phyloP scores from a whole-genome alignment of 2,888 invertebrate species.

The Yponomeuta malinellus region DNA sequence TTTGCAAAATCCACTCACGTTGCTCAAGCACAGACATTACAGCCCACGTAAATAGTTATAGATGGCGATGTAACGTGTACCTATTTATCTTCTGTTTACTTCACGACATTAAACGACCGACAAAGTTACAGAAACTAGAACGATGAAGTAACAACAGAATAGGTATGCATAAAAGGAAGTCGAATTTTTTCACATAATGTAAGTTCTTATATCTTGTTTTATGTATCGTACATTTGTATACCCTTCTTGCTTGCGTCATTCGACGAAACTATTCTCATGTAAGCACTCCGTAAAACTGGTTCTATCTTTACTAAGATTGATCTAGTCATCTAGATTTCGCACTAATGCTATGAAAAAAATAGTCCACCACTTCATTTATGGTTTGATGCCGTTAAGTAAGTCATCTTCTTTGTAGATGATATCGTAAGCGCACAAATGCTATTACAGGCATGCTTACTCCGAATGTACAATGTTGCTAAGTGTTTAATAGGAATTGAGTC shows the following conservation, averaged over 20 bases:
- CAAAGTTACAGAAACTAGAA: background rate
- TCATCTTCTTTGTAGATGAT: background rate
- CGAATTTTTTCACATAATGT: no score
- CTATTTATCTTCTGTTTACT: background rate
- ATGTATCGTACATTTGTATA: no score
- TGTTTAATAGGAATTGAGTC: background rate
- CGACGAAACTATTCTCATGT: no score
- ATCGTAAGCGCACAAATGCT: background rate
- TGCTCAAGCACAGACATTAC: background rate
- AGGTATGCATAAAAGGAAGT: no score
- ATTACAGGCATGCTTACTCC: background rate
- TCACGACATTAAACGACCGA: background rate
- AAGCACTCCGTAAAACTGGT: no score
- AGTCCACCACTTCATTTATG: no score
- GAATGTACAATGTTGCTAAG: background rate
- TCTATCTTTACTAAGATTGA: no score
- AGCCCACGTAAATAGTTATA: background rate
- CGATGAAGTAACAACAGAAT: background rate
- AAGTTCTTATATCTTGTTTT: no score
- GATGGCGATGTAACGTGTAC: background rate
- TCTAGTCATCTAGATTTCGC: no score
- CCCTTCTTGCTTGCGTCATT: no score
- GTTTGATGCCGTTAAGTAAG: no score
- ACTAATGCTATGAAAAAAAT: no score
- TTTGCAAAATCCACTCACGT: background rate